Conservation (phyloP, 2,888 invertebrate species). For the Crematogaster levior region DNA sequence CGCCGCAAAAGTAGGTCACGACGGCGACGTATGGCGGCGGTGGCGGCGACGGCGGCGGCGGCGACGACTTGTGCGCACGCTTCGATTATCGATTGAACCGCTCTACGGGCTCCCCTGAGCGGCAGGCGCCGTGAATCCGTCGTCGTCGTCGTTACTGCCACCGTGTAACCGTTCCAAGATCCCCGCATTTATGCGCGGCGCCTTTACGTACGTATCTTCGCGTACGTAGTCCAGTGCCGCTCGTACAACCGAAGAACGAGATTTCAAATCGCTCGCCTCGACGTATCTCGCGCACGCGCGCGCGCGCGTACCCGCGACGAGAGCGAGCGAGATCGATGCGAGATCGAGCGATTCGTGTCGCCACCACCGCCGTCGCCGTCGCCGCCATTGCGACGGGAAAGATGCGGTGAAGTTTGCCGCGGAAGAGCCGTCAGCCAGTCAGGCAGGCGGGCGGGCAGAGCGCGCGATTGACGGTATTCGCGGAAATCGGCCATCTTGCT, state of each 20-base stretch:
- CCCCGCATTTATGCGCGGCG: conserved; percentile 67
- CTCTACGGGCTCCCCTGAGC: conserved; percentile 29
- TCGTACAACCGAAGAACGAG: not conserved
- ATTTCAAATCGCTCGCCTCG: not conserved
- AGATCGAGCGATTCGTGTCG: conserved; percentile 9
- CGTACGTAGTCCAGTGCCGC: not conserved
- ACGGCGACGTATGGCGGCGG: conserved; percentile 57
- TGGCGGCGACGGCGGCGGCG: not conserved
- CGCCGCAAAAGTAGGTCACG: conserved; percentile 80
- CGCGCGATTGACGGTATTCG: conserved; percentile 60
- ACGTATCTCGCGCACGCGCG: not conserved
- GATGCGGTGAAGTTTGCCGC: conserved; percentile 74
- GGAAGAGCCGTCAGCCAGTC: not conserved
- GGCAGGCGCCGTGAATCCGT: conserved; percentile 70
- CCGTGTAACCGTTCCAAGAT: conserved; percentile 51
- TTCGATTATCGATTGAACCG: conserved; percentile 84
- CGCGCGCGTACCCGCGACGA: not conserved
- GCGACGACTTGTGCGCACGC: conserved; percentile 80
- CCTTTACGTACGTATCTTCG: too few relatives aligned
- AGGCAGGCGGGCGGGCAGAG: not conserved
- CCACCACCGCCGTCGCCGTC: conserved; percentile 19
- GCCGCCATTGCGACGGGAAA: conserved; percentile 55
- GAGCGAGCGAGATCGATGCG: conserved; percentile 2
- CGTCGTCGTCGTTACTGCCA: conserved; percentile 57
- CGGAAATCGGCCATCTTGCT: conserved; percentile 80